phyloP scores from a whole-genome alignment of 1,140 invertebrate genomes.

The Camponotus vicinus region DNA sequence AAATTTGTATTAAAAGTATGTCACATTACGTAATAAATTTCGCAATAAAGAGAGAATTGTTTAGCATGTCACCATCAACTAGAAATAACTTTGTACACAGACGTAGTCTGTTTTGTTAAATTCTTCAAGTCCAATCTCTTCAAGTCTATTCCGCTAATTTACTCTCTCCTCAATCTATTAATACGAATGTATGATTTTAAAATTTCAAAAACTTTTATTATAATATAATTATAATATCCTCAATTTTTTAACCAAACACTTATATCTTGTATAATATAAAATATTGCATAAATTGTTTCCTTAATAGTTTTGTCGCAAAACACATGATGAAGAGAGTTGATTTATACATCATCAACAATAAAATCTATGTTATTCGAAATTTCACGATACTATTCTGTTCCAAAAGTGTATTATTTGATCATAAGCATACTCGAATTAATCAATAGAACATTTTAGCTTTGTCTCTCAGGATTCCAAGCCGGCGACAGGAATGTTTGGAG shows the following conservation, averaged over 20 bases:
- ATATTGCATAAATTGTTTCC: neutral
- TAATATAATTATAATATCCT: conserved; percentile 3
- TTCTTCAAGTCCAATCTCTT: neutral
- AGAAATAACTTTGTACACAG: neutral
- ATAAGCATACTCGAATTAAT: conserved; percentile 61
- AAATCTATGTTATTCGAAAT: conserved; percentile 26
- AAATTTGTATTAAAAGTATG: neutral
- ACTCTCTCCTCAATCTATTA: neutral
- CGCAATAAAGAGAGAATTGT: neutral
- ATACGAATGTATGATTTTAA: neutral
- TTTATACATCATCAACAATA: neutral
- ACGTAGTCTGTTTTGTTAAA: neutral
- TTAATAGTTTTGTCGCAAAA: neutral
- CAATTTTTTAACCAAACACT: neutral
- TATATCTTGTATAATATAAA: neutral
- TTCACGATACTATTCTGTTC: conserved; percentile 22
- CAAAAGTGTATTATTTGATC: conserved; percentile 30
- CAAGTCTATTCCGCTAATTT: neutral
- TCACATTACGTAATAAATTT: neutral
- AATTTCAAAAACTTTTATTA: neutral
- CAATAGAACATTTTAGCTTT: conserved; percentile 58
- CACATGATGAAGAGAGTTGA: neutral
- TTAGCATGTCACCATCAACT: neutral
- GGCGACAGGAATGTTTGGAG: conserved; percentile 27
- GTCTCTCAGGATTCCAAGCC: conserved; percentile 24